Conservation (phyloP, 2,797 vertebrate genomes). For the Chelonia mydas region DNA sequence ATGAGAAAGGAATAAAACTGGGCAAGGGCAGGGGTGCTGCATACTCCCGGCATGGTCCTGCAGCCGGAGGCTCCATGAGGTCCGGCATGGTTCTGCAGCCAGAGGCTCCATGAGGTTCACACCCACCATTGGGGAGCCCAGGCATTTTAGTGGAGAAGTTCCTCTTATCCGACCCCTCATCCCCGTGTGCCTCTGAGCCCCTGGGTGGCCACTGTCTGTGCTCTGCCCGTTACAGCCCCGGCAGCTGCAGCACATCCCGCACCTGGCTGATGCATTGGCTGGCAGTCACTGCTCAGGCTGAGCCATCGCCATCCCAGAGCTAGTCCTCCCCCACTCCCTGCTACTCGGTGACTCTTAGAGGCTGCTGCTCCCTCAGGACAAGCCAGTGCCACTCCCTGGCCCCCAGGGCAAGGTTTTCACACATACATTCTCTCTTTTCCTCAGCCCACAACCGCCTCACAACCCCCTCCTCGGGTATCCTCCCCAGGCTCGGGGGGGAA, state of each 20-base stretch:
- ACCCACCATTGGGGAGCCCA: neutral
- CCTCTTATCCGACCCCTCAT: neutral
- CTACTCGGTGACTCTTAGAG: neutral
- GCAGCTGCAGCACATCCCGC: neutral
- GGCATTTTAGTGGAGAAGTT: neutral
- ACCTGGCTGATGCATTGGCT: neutral
- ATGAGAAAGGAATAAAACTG: neutral
- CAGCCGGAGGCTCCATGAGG: neutral
- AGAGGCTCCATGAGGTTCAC: neutral
- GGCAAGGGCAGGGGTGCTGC: neutral
- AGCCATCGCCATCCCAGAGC: neutral
- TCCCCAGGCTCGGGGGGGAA: neutral
- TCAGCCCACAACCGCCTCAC: neutral
- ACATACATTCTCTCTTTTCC: neutral
- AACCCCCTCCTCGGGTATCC: neutral
- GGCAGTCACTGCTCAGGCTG: neutral
- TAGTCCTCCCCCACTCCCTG: neutral
- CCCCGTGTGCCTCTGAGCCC: no score
- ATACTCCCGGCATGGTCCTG: neutral
- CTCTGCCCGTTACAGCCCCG: neutral
- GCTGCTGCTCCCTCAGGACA: neutral
- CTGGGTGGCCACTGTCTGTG: neutral
- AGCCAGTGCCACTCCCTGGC: neutral
- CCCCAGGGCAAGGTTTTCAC: neutral
- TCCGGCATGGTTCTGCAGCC: neutral